Base-by-base conservation (phyloP, 2,888 invertebrate genomes). In the Phengaris arion region DNA sequence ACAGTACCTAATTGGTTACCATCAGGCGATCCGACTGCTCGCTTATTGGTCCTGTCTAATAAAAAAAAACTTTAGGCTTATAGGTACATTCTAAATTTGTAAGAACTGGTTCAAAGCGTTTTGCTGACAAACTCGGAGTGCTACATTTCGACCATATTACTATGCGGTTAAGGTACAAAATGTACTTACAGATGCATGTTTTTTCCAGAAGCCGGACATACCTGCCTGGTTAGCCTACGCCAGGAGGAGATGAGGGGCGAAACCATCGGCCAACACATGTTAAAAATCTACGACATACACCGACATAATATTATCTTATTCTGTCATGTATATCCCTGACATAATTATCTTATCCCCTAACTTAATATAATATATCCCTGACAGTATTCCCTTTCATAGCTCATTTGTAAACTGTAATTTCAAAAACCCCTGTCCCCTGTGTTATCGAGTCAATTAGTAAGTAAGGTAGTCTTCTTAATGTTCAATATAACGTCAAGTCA, bases 221-320 rank as follows among this genome's bases (percentile, higher is more conserved):
- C 92, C 93, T 13, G 85, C 92, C 1, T 93, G 93, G 81, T 92
- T 98, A 85, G 96, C 98, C 94, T 99, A 98, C 87, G 97, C 98
- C 74, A 98, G 98, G 90, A 98, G 98, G 82, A 98, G 97, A 90
- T 98, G 98, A 91, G 98, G 97, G 64, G 97, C 97, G 78, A 97
- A 98, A 90, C 92, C 97, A 78, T 79, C 81, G 78, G 82, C 82
- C 84, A 82, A 80, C 70, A 77, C 78, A 74, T 13, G 12, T 64
- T 64, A 64, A 35, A 52, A 6, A 59, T 22, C 59, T 22, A 64
- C 64, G 64, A 64, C 64, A 64, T 35, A 64, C 13, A 64, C 22
- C 22, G 22, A 59, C 64, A 64, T 64, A 22, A 22, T 22, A 22
- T 22, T 22, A 45, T 64, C 45, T 64, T 13, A 35, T 45, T 35